Conservation (phyloP, 2,113 vertebrate genomes). For the Myodes glareolus region DNA sequence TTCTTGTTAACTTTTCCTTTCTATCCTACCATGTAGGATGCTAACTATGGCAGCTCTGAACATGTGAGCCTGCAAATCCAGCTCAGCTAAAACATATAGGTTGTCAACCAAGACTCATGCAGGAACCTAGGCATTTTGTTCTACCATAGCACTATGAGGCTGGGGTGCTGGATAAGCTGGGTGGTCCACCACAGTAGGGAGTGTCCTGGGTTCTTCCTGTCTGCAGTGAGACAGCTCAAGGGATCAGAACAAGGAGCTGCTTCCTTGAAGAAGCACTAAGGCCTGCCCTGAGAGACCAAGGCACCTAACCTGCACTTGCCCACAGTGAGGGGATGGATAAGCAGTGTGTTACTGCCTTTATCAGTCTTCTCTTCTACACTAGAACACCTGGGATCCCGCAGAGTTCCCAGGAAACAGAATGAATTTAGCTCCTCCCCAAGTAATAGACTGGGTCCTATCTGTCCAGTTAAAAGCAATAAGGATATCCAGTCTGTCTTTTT, state of each 20-base stretch:
- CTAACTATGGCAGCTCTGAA: background rate
- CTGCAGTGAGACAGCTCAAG: background rate
- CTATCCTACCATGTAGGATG: background rate
- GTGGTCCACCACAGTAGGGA: background rate
- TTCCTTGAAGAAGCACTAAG: background rate
- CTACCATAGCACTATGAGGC: background rate
- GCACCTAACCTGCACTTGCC: too few species aligned
- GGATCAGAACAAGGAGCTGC: background rate
- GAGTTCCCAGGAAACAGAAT: background rate
- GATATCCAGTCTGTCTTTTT: background rate
- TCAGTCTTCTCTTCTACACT: background rate
- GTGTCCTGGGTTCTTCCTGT: background rate
- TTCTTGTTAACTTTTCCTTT: background rate
- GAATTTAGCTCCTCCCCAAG: background rate
- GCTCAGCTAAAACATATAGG: background rate
- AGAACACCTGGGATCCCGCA: background rate
- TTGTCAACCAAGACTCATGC: background rate
- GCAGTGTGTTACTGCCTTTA: background rate
- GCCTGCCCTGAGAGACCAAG: background rate
- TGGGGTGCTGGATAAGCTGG: background rate
- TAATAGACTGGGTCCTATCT: background rate
- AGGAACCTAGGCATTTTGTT: background rate
- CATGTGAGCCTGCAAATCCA: background rate
- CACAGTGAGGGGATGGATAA: background rate
- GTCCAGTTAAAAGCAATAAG: background rate